Conservation (phyloP, 2,113 vertebrate species). For the Misgurnus anguillicaudatus region DNA sequence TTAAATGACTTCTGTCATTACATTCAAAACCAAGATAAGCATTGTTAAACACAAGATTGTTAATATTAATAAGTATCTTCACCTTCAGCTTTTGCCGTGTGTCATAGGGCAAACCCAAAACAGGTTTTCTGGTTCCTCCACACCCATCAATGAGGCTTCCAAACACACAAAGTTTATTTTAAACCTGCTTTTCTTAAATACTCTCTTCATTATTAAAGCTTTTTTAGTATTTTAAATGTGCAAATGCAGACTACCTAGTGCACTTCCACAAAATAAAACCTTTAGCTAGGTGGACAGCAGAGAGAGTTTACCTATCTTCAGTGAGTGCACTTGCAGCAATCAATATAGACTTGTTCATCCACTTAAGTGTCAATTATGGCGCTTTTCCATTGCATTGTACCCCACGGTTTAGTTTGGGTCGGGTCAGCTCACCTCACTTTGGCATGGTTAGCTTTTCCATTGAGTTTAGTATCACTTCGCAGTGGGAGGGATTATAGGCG, state of each 20-base stretch:
- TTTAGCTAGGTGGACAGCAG: no score
- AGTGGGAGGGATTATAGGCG: no score
- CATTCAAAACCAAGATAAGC: not conserved
- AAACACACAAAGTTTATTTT: not conserved
- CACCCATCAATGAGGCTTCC: not conserved
- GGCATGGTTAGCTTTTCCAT: no score
- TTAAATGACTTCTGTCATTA: not conserved
- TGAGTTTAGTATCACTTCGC: no score
- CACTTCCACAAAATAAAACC: no score
- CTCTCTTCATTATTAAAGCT: not conserved
- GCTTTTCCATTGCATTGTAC: no score
- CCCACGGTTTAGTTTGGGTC: no score
- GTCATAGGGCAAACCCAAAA: not conserved
- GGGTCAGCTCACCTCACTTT: no score
- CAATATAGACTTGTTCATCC: not conserved
- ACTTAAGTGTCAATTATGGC: not conserved
- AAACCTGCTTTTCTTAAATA: not conserved
- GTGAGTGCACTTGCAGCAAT: no score
- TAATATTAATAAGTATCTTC: not conserved
- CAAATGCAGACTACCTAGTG: no score
- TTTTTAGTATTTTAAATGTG: not conserved
- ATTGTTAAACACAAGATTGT: no score
- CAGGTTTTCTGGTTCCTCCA: slow-evolving; percentile 15
- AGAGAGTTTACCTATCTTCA: no score
- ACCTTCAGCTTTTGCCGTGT: not conserved